Evolutionary conservation across 2,888 invertebrate species (phyloP), one percentile per base, ranked within the genome.

Genomic region (Vesta saturnalis): DNA sequence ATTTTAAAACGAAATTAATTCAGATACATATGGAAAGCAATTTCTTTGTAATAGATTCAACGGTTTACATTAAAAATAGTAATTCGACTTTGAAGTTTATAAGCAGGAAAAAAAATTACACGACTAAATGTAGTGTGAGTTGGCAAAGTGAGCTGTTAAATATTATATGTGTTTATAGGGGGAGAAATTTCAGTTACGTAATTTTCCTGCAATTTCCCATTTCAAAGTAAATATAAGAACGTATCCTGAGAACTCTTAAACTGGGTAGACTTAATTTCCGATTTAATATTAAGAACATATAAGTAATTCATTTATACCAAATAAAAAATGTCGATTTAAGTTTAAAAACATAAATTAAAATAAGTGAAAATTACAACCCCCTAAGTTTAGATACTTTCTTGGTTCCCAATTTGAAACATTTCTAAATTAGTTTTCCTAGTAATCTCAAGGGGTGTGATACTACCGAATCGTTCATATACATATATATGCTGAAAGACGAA

Each of bases 181-280:
- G 60, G 56, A 66, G 66, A 55, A 66, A 60, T 66, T 66, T 65
- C 46, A 65, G 49, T 60, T 65, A 65, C 60, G 60, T 61, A 66
- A 66, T 66, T 66, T 66, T 66, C 66, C 47, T 60, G 49, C 66
- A 66, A 66, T 66, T 66, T 66, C 60, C 66, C 60, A 56, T 60
- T 60, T 60, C 55, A 66, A 66, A 60, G 66, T 60, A 66, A 59
- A 60, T 55, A 35, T 60, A 56, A 60, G 65, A 65, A 65, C 52
- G 46, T 39, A 16, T 6, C 49, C 39, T 35, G 30, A 60, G 35
- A 21, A 35, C 22, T 22, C 16, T 54, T 60, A 59, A 65, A 35
- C 22, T 46, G 60, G 15, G 39, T 55, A 39, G 15, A 60, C 60
- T 60, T 65, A 46, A 65, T 60, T 60, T 66, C 66, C 66, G 56